A percentile compares a stretch with the other conserved stretches of the same genome.
Conservation (phyloP, 2,113 vertebrate genomes). For the Bubo blakistoni region DNA sequence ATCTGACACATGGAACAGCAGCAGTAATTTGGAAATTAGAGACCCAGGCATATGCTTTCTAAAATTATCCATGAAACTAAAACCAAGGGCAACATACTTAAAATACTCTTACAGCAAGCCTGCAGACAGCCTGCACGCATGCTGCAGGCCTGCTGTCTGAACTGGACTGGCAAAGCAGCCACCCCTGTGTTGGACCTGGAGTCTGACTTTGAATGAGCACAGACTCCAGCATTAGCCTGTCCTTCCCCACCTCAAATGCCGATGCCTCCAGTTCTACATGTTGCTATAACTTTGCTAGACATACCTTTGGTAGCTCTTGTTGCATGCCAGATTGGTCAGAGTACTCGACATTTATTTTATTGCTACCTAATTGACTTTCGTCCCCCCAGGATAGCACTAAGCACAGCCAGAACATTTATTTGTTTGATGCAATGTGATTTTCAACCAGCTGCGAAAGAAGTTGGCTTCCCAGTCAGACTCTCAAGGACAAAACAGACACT, state of each 20-base stretch:
- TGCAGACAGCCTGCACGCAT: not conserved
- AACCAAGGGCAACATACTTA: conserved; percentile 55
- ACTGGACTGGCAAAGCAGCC: not conserved
- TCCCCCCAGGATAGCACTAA: not conserved
- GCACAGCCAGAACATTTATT: not conserved
- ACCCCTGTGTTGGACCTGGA: not conserved
- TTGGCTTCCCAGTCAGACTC: not conserved
- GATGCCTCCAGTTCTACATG: not conserved
- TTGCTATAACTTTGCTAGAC: not conserved
- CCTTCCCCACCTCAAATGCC: not conserved
- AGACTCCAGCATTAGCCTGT: not conserved
- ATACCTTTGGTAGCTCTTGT: not conserved
- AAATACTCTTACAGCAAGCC: conserved; percentile 13
- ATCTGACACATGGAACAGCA: conserved; percentile 49
- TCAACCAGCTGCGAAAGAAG: not conserved
- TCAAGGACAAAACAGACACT: not conserved
- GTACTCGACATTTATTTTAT: not conserved
- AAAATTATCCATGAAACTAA: conserved; percentile 69
- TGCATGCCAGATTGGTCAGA: not conserved
- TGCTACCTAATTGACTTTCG: conserved; percentile 14
- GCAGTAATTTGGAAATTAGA: conserved; percentile 54
- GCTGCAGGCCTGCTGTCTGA: not conserved
- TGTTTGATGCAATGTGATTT: conserved; percentile 3
- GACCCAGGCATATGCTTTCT: conserved; percentile 58
- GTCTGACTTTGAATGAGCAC: not conserved